Conservation (phyloP, 2,113 vertebrate species). For the Alosa alosa region DNA sequence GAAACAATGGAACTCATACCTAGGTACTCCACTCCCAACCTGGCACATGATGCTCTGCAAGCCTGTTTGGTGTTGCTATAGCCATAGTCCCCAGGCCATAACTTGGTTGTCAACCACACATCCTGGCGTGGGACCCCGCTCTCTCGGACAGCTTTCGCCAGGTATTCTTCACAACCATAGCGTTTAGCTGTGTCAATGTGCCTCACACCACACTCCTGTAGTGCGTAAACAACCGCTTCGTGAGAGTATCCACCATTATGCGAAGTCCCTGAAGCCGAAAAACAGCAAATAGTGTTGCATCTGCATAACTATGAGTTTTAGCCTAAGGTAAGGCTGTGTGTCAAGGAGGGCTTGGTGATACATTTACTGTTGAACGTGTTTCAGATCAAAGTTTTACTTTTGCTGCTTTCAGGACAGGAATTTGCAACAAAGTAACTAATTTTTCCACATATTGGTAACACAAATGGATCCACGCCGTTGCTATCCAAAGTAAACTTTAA, state of each 20-base stretch:
- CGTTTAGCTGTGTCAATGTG: slow-evolving; percentile 78
- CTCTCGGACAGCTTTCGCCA: slow-evolving; percentile 67
- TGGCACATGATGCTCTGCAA: slow-evolving; percentile 69
- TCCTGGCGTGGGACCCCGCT: slow-evolving; percentile 65
- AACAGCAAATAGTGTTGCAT: not conserved
- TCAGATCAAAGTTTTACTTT: too few relatives aligned
- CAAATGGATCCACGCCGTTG: too few relatives aligned
- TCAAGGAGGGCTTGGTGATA: not conserved
- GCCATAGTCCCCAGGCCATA: slow-evolving; percentile 75
- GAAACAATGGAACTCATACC: slow-evolving; percentile 53
- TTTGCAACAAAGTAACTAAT: not conserved
- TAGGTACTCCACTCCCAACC: slow-evolving; percentile 72
- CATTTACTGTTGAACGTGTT: too few relatives aligned
- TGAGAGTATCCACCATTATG: slow-evolving; percentile 74
- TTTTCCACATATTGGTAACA: not conserved
- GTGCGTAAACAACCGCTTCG: slow-evolving; percentile 66
- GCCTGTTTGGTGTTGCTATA: slow-evolving; percentile 69
- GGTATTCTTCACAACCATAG: slow-evolving; percentile 71
- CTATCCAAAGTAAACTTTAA: not conserved
- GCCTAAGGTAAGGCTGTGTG: not conserved
- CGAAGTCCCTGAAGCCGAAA: slow-evolving; percentile 66
- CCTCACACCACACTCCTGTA: slow-evolving; percentile 69
- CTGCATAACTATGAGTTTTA: not conserved
- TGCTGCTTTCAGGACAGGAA: not conserved
- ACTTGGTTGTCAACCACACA: slow-evolving; percentile 80